A percentile compares a stretch with the other conserved stretches of the same genome.
Conservation (phyloP, 2,797 vertebrate genomes). For the Lepus oiostolus region DNA sequence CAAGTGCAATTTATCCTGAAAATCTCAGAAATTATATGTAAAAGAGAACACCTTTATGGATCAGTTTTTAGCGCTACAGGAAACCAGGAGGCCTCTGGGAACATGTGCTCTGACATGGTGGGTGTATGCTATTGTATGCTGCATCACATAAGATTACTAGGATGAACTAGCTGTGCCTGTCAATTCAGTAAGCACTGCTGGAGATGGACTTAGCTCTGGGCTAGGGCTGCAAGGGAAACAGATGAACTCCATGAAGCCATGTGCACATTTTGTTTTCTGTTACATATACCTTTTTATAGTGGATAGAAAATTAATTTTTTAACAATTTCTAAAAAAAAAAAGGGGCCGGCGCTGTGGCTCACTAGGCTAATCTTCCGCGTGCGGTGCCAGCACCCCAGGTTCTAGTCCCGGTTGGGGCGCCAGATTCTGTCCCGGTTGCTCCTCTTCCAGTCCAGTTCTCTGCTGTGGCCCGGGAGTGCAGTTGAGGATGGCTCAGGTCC, state of each 20-base stretch:
- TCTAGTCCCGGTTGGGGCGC: no score
- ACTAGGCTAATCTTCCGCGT: no score
- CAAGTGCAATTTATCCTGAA: conserved; percentile 82
- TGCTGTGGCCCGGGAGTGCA: no score
- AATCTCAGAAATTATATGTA: conserved; percentile 79
- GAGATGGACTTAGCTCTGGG: conserved; percentile 39
- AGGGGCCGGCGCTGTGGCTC: no score
- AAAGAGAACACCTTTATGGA: conserved; percentile 65
- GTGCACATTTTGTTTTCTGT: background rate
- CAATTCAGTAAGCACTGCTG: conserved; percentile 9
- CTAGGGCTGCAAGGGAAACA: background rate
- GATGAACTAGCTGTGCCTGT: conserved; percentile 64
- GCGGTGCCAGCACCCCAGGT: no score
- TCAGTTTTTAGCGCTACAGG: conserved; percentile 61
- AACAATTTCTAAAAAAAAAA: background rate
- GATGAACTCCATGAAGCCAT: background rate
- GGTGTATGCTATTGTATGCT: conserved; percentile 17
- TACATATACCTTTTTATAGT: background rate
- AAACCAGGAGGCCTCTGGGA: conserved; percentile 51
- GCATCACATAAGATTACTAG: background rate
- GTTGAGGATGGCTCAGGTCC: no score
- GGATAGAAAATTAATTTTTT: conserved; percentile 41
- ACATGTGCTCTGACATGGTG: conserved; percentile 39
- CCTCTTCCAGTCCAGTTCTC: no score
- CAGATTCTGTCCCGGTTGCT: no score